Evolutionary conservation across 2,888 invertebrate genomes (phyloP).

Genomic region (Diarsia rubi): DNA sequence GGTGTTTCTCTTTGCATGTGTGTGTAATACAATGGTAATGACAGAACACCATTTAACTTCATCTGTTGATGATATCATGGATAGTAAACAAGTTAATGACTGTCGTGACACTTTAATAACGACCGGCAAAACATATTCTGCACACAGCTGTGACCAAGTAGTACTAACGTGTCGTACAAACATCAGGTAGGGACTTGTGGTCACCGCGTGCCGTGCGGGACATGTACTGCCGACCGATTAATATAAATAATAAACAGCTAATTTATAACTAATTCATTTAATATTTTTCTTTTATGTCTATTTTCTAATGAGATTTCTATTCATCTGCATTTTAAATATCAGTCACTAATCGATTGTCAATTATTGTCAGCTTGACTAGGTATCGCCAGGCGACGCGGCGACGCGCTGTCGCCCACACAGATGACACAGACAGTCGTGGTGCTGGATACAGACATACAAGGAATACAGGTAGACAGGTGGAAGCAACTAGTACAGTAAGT

Average conservation of each 20-base stretch:
- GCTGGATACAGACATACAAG: slow-evolving; percentile 57
- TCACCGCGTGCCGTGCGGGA: slow-evolving; percentile 69
- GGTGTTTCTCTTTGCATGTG: slow-evolving; percentile 54
- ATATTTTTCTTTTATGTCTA: slow-evolving; percentile 81
- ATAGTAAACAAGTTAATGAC: slow-evolving; percentile 69
- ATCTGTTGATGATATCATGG: slow-evolving; percentile 67
- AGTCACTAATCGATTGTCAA: slow-evolving; percentile 79
- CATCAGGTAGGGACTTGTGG: slow-evolving; percentile 33
- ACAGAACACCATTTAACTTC: slow-evolving; percentile 64
- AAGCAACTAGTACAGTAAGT: slow-evolving; percentile 80
- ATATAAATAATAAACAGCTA: slow-evolving; percentile 86
- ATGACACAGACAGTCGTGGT: slow-evolving; percentile 45
- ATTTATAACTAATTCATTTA: slow-evolving; percentile 85
- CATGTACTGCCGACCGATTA: slow-evolving; percentile 72
- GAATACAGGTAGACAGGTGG: slow-evolving; percentile 65
- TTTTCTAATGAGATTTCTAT: slow-evolving; percentile 87
- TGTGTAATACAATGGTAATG: slow-evolving; percentile 64
- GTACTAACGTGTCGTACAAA: slow-evolving; percentile 37
- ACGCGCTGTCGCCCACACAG: slow-evolving; percentile 43
- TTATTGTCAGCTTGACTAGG: slow-evolving; percentile 76
- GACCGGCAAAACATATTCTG: slow-evolving; percentile 58
- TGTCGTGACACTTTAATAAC: slow-evolving; percentile 66
- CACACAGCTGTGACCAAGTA: slow-evolving; percentile 28
- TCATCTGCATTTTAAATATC: slow-evolving; percentile 82
- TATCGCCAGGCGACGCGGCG: slow-evolving; percentile 52